phyloP scores from a whole-genome alignment of 2,888 invertebrate genomes.

The Dryococelus australis region DNA sequence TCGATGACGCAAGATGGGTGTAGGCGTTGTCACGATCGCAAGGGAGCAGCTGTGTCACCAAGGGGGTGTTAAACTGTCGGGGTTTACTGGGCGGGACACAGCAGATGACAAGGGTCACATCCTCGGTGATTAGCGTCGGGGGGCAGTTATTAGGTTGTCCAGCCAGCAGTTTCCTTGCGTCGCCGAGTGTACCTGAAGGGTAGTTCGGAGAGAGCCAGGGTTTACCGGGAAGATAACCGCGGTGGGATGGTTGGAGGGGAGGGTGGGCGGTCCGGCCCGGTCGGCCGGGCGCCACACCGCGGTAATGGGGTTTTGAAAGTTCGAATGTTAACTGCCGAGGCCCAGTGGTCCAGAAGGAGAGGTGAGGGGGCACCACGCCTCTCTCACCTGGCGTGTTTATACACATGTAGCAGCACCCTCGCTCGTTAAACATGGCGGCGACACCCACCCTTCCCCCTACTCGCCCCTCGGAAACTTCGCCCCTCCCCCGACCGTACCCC shows the following conservation, averaged over 20 bases:
- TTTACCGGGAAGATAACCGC: too few relatives aligned
- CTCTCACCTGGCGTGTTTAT: not conserved
- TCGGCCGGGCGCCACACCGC: not conserved
- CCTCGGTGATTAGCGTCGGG: not conserved
- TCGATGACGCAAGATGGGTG: too few relatives aligned
- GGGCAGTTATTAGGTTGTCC: not conserved
- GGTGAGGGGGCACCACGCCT: not conserved
- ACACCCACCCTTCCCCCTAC: not conserved
- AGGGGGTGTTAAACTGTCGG: too few relatives aligned
- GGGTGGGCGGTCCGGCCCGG: not conserved
- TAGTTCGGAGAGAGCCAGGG: not conserved
- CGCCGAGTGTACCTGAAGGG: not conserved
- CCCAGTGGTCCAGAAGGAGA: not conserved
- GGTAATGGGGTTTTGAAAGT: conserved; percentile 3
- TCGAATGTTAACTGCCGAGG: not conserved
- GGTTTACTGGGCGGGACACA: not conserved
- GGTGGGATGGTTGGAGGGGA: not conserved
- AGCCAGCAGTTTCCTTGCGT: not conserved
- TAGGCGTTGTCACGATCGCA: too few relatives aligned
- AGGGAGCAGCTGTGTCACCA: too few relatives aligned
- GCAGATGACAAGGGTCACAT: not conserved
- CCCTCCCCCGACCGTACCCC: too few relatives aligned
- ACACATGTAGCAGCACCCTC: not conserved
- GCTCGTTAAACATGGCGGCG: conserved; percentile 7
- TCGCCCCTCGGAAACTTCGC: too few relatives aligned